Evolutionary conservation across 2,888 invertebrate genomes (phyloP), one percentile per base, ranked within the genome.

Genomic region (Eupsilia transversa): DNA sequence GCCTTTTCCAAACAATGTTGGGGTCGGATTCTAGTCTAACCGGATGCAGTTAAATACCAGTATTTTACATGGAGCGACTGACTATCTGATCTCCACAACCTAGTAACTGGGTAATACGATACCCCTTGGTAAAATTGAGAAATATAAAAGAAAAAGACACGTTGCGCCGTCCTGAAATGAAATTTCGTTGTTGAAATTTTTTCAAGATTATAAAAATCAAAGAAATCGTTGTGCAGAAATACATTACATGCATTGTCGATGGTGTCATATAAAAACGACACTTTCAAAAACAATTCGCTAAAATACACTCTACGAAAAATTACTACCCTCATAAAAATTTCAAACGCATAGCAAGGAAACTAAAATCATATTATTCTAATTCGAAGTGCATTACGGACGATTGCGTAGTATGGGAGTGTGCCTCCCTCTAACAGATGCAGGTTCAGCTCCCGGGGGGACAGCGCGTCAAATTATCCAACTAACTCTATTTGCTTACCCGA

Each of bases 381-480:
- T 89, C 86, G 89, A 91, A 89, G 85, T 86, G 87, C 87, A 88
- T 88, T 89, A 88, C 86, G 87, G 84, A 84, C 85, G 88, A 88
- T 86, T 89, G 88, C 88, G n/a, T 79, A 9, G 72, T 74, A 86
- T 87, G 89, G 91, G 86, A 84, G 82, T 71, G 75, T 35, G 72
- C 46, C 79, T 80, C 87, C 86, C 87, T 80, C 92, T 89, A 91
- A 92, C 90, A 92, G 91, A 91, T 92, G 91, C 90, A 89, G 86
- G 91, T 92, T 92, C 88, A 59, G 85, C 82, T 92, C 94, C 92
- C 94, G 57, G 78, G 91, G 94, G 91, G 67, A 77, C 63, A 74
- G 69, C 89, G 85, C 87, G 90, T 93, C 93, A 92, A 93, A 94
- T 94, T 93, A 94, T 94, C 94, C 93, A 93, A 93, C 93, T 93